Base-by-base conservation (phyloP, 2,113 vertebrate genomes). In the Eretmochelys imbricata region DNA sequence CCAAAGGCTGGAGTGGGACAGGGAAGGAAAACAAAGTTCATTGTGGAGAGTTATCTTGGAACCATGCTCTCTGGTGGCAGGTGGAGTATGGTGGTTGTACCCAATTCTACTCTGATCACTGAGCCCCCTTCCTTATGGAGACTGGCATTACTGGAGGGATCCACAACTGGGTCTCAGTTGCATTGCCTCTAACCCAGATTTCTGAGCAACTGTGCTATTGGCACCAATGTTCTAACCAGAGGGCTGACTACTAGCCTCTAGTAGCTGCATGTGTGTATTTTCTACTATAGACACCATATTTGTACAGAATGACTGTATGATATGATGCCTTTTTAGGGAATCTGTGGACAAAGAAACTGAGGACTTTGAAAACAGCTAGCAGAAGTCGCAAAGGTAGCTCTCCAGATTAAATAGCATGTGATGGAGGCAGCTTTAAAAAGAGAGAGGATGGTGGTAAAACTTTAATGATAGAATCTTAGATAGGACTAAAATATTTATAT, bases 401-500 rank as follows among this genome's bases (percentile, higher is more conserved):
- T 90, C 59, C 50, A 80, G n/a, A 48, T 24, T 20, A 46, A 17
- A 10, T 9, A 80, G n/a, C 25, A 35, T 51, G 59, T 83, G 85
- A 87, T 1, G 27, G 27, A 24, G 81, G 55, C 76, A 89, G 51
- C 19, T 25, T 10, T 53, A 91, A 62, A 79, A 49, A 69, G 81
- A 95, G 80, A 38, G 93, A 83, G 84, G 95, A 82, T 75, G 49
- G 13, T 62, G 89, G 79, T 97, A 94, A 97, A 95, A 96, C 88
- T 98, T 97, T 97, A 95, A 97, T 96, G 94, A 85, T 75, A 83
- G 87, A 93, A 49, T 48, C 93, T 90, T 92, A 80, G 79, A 97
- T 95, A 98, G 95, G 84, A 91, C 83, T 97, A 87, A 97, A 97
- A 97, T 92, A 95, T 98, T 97, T 97, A 97, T 97, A 88, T 93